phyloP scores from a whole-genome alignment of 2,888 invertebrate species.

The Bombyx huttoni region DNA sequence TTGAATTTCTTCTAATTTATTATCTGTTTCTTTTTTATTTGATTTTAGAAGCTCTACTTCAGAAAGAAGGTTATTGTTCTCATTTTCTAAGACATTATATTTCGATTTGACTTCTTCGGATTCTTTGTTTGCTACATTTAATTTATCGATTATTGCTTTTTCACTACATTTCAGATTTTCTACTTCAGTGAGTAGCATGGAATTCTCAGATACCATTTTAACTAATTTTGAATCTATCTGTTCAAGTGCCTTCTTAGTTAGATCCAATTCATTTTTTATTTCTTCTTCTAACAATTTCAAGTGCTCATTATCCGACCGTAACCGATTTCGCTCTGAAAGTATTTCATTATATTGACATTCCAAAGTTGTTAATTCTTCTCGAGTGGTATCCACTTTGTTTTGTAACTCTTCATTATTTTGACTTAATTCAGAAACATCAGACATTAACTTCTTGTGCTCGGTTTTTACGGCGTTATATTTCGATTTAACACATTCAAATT shows the following conservation, averaged over 20 bases:
- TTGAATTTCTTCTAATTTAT: not conserved
- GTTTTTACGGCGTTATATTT: not conserved
- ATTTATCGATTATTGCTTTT: not conserved
- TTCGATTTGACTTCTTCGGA: not conserved
- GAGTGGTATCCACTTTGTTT: not conserved
- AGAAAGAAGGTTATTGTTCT: not conserved
- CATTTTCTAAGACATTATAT: not conserved
- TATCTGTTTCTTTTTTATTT: not conserved
- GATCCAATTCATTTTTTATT: not conserved
- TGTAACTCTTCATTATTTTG: not conserved
- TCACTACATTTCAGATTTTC: not conserved
- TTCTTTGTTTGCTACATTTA: not conserved
- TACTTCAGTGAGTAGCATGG: not conserved
- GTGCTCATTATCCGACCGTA: not conserved
- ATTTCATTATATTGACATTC: not conserved
- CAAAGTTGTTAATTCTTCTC: not conserved
- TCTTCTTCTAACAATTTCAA: not conserved
- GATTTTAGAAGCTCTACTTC: not conserved
- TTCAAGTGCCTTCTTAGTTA: not conserved
- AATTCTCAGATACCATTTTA: not conserved
- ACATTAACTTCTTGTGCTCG: slow-evolving; percentile 1
- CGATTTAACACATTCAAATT: slow-evolving; percentile 1
- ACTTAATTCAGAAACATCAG: not conserved
- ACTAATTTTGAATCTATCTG: not conserved
- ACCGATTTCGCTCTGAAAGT: not conserved